Evolutionary conservation across 2,113 vertebrate genomes (phyloP).

Genomic region (Hippocampus barbouri): DNA sequence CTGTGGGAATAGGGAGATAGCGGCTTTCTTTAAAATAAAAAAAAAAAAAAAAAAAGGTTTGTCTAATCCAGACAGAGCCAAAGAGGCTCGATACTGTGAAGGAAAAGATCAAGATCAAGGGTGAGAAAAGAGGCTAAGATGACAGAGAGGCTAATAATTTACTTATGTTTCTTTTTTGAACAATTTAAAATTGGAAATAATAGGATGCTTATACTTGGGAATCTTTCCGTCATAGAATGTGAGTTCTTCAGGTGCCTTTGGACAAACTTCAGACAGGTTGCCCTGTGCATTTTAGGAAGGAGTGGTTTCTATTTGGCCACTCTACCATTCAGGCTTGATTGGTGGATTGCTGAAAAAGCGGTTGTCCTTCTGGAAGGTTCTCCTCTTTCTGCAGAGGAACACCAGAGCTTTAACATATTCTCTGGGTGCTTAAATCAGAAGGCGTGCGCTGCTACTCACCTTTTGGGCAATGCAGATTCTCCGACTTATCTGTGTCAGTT

Average conservation of each 20-base stretch:
- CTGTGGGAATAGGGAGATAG: conserved; percentile 52
- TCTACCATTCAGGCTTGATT: too few relatives aligned
- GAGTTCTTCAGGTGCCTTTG: not conserved
- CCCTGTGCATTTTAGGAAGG: not conserved
- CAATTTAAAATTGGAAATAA: not conserved
- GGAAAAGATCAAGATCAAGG: conserved; percentile 39
- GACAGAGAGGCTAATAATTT: not conserved
- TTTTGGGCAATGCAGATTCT: too few relatives aligned
- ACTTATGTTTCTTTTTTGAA: not conserved
- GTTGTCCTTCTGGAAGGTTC: too few relatives aligned
- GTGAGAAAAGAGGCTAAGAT: not conserved
- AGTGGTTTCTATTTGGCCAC: too few relatives aligned
- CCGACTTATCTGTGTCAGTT: too few relatives aligned
- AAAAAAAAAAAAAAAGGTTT: conserved; percentile 30
- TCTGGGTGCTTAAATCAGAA: too few relatives aligned
- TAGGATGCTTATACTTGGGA: not conserved
- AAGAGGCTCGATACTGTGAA: conserved; percentile 25
- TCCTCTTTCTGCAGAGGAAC: too few relatives aligned
- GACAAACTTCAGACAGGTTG: not conserved
- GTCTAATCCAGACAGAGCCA: conserved; percentile 38
- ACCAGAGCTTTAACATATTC: too few relatives aligned
- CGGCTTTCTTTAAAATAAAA: conserved; percentile 45
- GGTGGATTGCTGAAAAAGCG: too few relatives aligned
- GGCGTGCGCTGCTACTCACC: too few relatives aligned
- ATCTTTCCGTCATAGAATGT: not conserved